Conservation (phyloP, 2,797 vertebrate species). For the Micropoecilia bifurca region DNA sequence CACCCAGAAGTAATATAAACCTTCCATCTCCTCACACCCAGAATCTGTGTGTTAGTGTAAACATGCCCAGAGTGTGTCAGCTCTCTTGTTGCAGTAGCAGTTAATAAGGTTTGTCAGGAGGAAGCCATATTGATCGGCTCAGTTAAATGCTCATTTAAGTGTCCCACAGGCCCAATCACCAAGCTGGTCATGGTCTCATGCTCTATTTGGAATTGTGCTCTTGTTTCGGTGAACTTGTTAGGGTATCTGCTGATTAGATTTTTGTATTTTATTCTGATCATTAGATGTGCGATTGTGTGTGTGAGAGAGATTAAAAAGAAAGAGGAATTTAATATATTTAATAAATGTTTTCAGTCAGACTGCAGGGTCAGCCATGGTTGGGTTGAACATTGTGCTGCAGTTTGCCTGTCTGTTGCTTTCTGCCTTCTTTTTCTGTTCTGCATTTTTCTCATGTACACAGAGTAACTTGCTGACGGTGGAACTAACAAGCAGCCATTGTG, state of each 20-base stretch:
- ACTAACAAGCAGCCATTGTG: not conserved
- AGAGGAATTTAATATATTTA: not conserved
- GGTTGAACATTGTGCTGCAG: not conserved
- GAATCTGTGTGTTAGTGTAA: conserved; percentile 20
- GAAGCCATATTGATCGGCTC: conserved; percentile 65
- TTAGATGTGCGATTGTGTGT: not conserved
- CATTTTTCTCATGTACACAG: not conserved
- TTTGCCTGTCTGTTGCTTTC: not conserved
- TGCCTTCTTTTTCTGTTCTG: not conserved
- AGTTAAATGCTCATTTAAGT: conserved; percentile 69
- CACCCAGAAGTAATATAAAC: not conserved
- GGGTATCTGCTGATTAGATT: not conserved
- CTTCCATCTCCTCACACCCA: not conserved
- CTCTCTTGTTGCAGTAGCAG: conserved; percentile 60
- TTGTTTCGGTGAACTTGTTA: not conserved
- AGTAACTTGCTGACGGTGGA: not conserved
- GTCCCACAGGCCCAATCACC: conserved; percentile 67
- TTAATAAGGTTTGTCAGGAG: conserved; percentile 66
- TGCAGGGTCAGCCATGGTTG: not conserved
- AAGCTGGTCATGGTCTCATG: conserved; percentile 55
- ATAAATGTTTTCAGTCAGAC: not conserved
- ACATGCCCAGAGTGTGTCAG: conserved; percentile 41
- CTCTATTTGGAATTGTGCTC: conserved; percentile 27
- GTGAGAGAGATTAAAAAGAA: not conserved
- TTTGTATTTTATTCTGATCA: not conserved